Conservation (phyloP, 2,113 vertebrate species). For the Tringa solitaria region DNA sequence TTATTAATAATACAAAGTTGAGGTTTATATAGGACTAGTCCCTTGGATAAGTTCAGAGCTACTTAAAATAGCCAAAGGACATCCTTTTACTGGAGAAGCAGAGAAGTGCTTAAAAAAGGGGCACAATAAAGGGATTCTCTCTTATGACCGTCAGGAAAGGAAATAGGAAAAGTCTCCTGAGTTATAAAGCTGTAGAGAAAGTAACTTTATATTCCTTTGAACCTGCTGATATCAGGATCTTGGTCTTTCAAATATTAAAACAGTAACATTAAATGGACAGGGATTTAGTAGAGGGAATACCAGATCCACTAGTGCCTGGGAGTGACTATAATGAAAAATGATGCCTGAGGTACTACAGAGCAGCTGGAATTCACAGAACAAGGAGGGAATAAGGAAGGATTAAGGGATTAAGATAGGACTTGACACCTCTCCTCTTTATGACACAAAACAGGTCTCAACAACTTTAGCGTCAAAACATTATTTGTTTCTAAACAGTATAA, state of each 20-base stretch:
- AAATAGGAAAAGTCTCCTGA: constrained; percentile 41
- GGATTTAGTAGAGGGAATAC: not conserved
- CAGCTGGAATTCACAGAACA: not conserved
- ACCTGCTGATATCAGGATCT: not conserved
- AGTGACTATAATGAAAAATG: not conserved
- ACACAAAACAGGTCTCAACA: not conserved
- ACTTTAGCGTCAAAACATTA: not conserved
- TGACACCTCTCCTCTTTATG: not conserved
- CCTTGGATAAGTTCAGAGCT: not conserved
- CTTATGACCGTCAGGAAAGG: not conserved
- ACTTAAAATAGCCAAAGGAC: not conserved
- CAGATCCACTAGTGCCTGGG: not conserved
- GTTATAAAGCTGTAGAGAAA: not conserved
- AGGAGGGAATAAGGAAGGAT: not conserved
- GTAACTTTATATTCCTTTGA: not conserved
- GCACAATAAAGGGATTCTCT: not conserved
- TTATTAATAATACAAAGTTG: not conserved
- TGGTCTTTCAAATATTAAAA: not conserved
- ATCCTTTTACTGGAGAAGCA: not conserved
- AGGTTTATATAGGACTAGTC: not conserved
- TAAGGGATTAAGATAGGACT: not conserved
- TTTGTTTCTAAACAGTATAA: not conserved
- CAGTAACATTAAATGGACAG: not conserved
- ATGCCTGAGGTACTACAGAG: constrained; percentile 1
- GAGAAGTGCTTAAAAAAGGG: not conserved